Evolutionary conservation across 2,113 vertebrate genomes (phyloP), one percentile per base, ranked within the genome.

Genomic region (Crocuta crocuta): DNA sequence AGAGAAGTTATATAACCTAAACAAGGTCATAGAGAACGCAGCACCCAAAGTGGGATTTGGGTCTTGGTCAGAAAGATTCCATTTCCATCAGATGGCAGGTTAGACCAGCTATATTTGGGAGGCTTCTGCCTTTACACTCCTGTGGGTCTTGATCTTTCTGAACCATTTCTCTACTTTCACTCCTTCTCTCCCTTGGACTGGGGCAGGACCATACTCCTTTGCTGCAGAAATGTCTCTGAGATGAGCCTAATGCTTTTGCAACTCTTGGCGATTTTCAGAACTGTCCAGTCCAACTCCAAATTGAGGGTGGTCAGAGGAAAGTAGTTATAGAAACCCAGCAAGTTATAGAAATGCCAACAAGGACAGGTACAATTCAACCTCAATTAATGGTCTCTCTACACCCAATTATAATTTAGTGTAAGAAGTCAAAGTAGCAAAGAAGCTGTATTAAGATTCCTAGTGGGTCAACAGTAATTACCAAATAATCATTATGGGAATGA

Each of bases 391-490:
- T 66, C 70, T 94, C 63, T 85, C 66, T 33, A 83, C 2, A 16
- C n/a, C 28, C 31, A 78, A 86, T 65, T 91, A 70, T 68, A 91
- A 95, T 45, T 85, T 58, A 91, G 33, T 87, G 31, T 17, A 90
- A 97, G 92, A 91, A 97, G 84, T 79, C 2, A 76, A 74, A 91
- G n/a, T 28, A 63, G n/a, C 68, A 79, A 82, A 66, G 50, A 71
- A 61, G 58, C 76, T 58, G 24, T 53, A 10, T 35, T 82, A 94
- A 91, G 84, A 90, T 82, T 88, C 66, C 89, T 93, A 43, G 39
- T 78, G 91, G 43, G 39, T 55, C 71, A 88, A 68, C 10, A 45
- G 85, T 89, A 68, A 97, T 96, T 93, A 91, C 45, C 91, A 79
- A 85, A 61, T 73, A 71, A 70, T 89, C 12, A 0, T 50, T 85